Percentiles rank a stretch among this genome's conserved stretches.
Evolutionary conservation across 2,888 invertebrate species (phyloP).

Genomic region (Trachelus stipa): DNA sequence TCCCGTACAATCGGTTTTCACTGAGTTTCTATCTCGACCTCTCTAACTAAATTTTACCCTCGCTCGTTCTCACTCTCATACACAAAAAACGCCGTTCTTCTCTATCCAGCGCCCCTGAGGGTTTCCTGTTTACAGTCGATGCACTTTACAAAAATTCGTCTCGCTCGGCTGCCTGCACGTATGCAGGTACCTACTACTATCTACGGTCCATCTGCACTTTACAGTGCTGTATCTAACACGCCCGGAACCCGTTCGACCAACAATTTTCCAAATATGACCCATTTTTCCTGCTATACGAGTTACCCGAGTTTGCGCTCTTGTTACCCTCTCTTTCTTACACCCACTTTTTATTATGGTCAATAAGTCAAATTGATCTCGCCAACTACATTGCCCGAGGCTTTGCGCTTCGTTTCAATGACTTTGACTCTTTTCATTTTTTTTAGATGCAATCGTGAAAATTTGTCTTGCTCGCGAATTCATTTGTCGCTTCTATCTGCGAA

Average conservation of each 20-base stretch:
- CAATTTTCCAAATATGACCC: background rate
- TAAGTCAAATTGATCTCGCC: background rate
- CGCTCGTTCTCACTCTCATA: background rate
- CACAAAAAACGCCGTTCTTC: background rate
- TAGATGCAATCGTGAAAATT: background rate
- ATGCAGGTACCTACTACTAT: background rate
- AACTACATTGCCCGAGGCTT: background rate
- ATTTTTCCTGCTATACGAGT: background rate
- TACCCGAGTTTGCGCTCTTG: background rate
- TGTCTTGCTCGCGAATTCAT: background rate
- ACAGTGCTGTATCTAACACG: background rate
- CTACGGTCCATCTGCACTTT: background rate
- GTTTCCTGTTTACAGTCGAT: background rate
- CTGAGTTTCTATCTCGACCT: background rate
- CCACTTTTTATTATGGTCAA: background rate
- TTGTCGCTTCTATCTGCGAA: constrained; percentile 10
- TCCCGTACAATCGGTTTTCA: background rate
- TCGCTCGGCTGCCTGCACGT: constrained; percentile 2
- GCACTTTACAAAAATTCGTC: background rate
- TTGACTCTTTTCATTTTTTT: background rate
- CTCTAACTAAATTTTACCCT: background rate
- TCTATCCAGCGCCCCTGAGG: background rate
- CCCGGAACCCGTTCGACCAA: background rate
- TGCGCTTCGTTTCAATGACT: background rate
- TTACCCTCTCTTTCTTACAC: too few relatives aligned